phyloP scores from a whole-genome alignment of 2,888 invertebrate genomes.

The Orthosia gothica region DNA sequence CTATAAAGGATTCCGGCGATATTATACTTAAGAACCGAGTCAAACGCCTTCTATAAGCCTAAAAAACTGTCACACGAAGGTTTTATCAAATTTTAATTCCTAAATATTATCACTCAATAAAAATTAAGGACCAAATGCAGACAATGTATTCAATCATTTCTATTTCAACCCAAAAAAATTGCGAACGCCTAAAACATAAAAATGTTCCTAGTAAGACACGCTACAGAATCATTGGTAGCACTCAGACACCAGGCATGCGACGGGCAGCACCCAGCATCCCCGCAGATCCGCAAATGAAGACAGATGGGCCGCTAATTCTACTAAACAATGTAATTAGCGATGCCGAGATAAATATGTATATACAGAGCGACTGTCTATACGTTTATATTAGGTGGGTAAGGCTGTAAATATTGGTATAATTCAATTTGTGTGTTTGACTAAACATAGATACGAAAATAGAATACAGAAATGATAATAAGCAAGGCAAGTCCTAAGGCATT shows the following conservation, averaged over 20 bases:
- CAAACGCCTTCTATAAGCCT: no score
- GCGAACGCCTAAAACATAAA: not conserved
- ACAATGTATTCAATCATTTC: no score
- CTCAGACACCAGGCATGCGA: slow-evolving; percentile 37
- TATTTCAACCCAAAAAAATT: not conserved
- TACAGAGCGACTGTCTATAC: slow-evolving; percentile 14
- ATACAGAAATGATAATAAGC: no score
- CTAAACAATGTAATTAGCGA: slow-evolving; percentile 75
- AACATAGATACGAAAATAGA: no score
- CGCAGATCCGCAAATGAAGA: slow-evolving; percentile 68
- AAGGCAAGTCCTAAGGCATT: no score
- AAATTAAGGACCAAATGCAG: no score
- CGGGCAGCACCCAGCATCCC: slow-evolving; percentile 25
- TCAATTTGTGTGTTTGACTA: not conserved
- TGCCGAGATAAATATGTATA: slow-evolving; percentile 57
- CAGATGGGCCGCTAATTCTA: slow-evolving; percentile 68
- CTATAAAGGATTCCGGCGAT: not conserved
- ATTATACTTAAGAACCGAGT: not conserved
- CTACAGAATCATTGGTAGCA: slow-evolving; percentile 37
- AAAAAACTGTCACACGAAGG: no score
- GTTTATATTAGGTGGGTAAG: not conserved
- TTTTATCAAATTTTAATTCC: no score
- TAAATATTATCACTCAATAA: no score
- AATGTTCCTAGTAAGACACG: slow-evolving; percentile 25
- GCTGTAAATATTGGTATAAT: not conserved